Conservation (phyloP, 2,113 vertebrate genomes). For the Phaethon lepturus region DNA sequence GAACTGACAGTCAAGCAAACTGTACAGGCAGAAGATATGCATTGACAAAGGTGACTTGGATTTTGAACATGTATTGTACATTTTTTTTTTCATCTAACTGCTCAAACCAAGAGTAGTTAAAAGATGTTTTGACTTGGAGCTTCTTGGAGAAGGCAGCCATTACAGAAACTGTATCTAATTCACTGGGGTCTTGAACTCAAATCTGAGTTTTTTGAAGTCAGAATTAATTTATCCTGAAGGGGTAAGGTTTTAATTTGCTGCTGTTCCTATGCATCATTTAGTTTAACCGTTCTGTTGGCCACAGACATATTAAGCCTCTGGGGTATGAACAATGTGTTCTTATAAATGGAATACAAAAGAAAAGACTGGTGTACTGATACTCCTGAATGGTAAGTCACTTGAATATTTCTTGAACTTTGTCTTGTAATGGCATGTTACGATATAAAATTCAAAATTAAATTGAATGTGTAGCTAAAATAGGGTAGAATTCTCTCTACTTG, state of each 20-base stretch:
- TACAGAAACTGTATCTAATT: not conserved
- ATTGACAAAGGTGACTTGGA: not conserved
- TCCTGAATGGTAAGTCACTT: conserved; percentile 41
- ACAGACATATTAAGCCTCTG: not conserved
- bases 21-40: not conserved
- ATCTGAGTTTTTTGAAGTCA: not conserved
- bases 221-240: not conserved
- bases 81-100: not conserved
- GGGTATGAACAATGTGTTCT: not conserved
- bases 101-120: not conserved
- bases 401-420: not conserved
- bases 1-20: conserved; percentile 66
- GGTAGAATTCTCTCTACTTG: conserved; percentile 4
- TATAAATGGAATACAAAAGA: not conserved
- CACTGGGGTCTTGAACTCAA: not conserved
- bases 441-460: not conserved
- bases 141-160: not conserved
- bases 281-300: not conserved
- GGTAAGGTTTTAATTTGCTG: not conserved
- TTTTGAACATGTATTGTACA: not conserved
- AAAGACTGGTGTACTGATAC: not conserved
- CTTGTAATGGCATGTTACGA: not conserved
- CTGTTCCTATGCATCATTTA: not conserved
- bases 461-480: not conserved
- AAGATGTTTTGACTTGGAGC: not conserved